Evolutionary conservation across 1,140 invertebrate genomes (phyloP), one percentile per base, ranked within the genome.

Genomic region (Trichonephila inaurata): DNA sequence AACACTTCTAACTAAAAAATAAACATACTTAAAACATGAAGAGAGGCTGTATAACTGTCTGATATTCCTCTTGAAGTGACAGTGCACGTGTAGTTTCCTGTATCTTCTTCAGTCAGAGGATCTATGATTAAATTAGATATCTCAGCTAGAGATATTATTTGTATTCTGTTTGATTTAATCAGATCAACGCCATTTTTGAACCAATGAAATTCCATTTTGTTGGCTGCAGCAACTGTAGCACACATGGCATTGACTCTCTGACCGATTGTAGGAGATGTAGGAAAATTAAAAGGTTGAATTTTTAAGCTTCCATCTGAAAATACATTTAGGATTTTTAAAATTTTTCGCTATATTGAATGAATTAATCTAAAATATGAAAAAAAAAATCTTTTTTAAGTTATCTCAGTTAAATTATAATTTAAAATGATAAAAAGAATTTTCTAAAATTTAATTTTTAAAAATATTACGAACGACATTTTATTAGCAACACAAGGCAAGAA

Each of bases 181-280:
- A 91, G 12, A 21, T 92, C 94, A 0, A 21, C 18, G 2, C 94
- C 94, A 58, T 94, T 69, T 77, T 94, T 94, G 1, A 28, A 85
- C 94, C 94, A 94, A 0, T 83, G 33, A 77, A 94, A 94, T n/a
- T 81, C 64, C 61, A 94, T 64, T 92, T 89, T 89, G 19, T 87
- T 18, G 1, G 60, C 89, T 0, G 66, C 92, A 62, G 51, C 44
- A 18, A 87, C 40, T 7, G 94, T 77, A 5, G 94, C 72, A 87
- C 94, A 95, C 24, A 94, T 72, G 8, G 92, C 60, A 8, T n/a
- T 94, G 5, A 94, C 86, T 58, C 81, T 86, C 18, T 94, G 93
- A 10, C 94, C 94, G 19, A 94, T 12, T 2, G 60, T 85, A 58
- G 91, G n/a, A 2, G 81, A 61, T 21, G 33, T n/a, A 33, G 92